Conservation (phyloP, 2,113 vertebrate genomes). For the Oryzias woworae region DNA sequence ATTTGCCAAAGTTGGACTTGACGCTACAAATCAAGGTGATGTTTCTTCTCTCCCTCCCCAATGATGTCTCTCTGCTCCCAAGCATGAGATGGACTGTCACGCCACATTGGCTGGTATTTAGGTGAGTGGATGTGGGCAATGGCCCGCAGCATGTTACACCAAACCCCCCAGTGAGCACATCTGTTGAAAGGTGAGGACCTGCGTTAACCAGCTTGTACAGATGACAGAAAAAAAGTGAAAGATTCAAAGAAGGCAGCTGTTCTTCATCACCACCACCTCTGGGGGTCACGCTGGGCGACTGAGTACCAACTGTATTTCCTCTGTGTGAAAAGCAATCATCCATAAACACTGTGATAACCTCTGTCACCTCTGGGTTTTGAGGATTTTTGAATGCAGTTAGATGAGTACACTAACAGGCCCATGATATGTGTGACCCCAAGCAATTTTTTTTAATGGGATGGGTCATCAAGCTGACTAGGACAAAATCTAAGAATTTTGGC, state of each 20-base stretch:
- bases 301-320: not conserved
- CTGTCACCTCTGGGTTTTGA: not conserved
- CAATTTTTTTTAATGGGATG: not conserved
- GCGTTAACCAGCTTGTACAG: conserved; percentile 10
- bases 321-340: not conserved
- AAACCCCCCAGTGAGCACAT: conserved; percentile 12
- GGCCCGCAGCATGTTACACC: conserved; percentile 29
- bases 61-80: not conserved
- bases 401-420: not conserved
- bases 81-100: conserved; percentile 34
- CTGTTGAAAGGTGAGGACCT: conserved; percentile 18
- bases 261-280: conserved; percentile 18
- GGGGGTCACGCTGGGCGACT: conserved; percentile 6
- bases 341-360: not conserved
- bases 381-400: not conserved
- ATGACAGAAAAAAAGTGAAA: not conserved
- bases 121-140: conserved; percentile 19
- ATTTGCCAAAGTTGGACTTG: not conserved
- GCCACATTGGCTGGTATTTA: conserved; percentile 43
- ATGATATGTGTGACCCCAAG: not conserved
- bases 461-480: not conserved
- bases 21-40: conserved; percentile 2
- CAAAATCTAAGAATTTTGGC: not conserved
- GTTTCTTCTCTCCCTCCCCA: not conserved
- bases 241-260: conserved; percentile 24